Base-by-base conservation (phyloP, 2,797 vertebrate species). In the Cynodonichthys magdalenae region DNA sequence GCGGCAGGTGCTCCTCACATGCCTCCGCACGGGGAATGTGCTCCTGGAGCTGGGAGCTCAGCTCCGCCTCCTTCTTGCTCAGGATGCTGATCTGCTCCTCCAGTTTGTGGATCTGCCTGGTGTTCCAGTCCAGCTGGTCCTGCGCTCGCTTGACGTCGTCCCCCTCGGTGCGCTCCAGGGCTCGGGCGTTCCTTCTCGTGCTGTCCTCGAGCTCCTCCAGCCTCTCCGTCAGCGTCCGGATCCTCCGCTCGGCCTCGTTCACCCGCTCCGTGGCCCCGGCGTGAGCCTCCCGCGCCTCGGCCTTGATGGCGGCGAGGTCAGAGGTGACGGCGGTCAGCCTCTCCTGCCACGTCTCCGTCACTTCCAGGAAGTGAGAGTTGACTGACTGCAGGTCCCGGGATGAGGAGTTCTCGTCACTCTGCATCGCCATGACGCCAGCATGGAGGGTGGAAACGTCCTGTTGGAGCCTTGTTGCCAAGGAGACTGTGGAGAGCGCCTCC, bases 181-280 rank as follows among this genome's bases (percentile, higher is more conserved):
- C 95, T 12, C 90, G 93, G 18, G 94, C 88, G 51, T 99, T 99
- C 85, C 94, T 93, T 66, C 81, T 77, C 0, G 96, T 96, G 87
- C 96, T 95, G 62, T 94, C 95, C 91, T 97, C 95, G 15, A 97
- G 80, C 83, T 98, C 97, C 84, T 90, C 93, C 64, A 98, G 70
- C 63, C 80, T 93, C 80, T 95, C 90, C 0, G 81, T 82, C 73
- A 98, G 92, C 1, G 63, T 31, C 75, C 92, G 94, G 64, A 94
- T 84, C 47, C 81, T 93, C 70, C 80, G 90, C 74, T 99, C 97
- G 0, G 84, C 94, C 53, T 93, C 87, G 74, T 98, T 98, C 70
- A 98, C 93, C 71, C 79, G 86, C 52, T 89, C 90, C 0, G 94
- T 95, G 59, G 95, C 90, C 65, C 90, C 89, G 5, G 77, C 63